Evolutionary conservation across 2,113 vertebrate genomes (phyloP).

Genomic region (Eulemur macaco): DNA sequence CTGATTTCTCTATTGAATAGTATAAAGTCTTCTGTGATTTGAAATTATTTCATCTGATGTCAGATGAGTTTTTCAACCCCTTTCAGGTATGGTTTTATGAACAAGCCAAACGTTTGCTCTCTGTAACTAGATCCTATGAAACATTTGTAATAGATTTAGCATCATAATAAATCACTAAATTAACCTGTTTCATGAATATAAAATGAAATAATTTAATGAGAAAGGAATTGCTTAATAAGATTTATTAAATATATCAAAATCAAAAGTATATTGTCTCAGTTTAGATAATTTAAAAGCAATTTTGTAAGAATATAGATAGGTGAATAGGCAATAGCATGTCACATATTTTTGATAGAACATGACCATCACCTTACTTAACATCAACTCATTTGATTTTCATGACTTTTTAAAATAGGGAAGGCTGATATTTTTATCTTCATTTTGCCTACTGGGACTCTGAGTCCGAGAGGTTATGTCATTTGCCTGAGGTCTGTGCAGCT

Average conservation of each 20-base stretch:
- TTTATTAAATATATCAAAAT: constrained; percentile 55
- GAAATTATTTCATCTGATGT: constrained; percentile 32
- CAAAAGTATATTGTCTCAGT: constrained; percentile 20
- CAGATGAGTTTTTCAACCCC: not conserved
- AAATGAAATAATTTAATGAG: constrained; percentile 47
- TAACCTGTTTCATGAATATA: constrained; percentile 31
- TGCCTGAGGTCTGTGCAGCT: not conserved
- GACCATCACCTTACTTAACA: not conserved
- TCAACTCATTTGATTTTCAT: not conserved
- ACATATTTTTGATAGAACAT: not conserved
- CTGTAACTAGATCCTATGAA: not conserved
- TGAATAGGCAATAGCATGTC: not conserved
- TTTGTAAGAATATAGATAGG: not conserved
- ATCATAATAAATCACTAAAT: constrained; percentile 43
- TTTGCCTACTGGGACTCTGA: not conserved
- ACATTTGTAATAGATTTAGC: not conserved
- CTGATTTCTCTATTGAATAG: constrained; percentile 58
- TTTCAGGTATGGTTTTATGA: constrained; percentile 43
- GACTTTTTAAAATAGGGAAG: not conserved
- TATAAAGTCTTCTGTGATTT: constrained; percentile 55
- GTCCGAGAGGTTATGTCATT: not conserved
- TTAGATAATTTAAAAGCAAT: constrained; percentile 9
- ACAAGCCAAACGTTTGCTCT: constrained; percentile 35
- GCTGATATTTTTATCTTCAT: not conserved
- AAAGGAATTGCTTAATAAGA: not conserved